phyloP scores from a whole-genome alignment of 2,113 vertebrate genomes.

The Zosterops japonicus region DNA sequence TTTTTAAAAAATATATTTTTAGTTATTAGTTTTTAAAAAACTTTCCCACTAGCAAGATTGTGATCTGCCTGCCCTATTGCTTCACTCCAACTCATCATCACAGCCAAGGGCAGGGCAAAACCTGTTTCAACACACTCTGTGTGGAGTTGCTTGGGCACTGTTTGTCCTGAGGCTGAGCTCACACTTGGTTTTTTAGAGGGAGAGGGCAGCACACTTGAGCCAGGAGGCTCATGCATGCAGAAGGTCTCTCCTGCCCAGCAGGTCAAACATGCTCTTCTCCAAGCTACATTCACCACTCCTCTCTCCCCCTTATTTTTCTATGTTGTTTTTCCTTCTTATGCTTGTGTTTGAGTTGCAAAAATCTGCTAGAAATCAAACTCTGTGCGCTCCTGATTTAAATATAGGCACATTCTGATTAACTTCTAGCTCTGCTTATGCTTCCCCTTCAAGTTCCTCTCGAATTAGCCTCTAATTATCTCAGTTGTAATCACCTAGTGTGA shows the following conservation, averaged over 20 bases:
- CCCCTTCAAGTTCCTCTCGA: neutral
- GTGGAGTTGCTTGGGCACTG: neutral
- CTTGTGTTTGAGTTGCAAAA: neutral
- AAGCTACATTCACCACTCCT: fast-evolving
- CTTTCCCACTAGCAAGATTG: neutral
- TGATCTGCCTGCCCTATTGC: neutral
- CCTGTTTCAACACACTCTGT: neutral
- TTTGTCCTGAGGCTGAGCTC: neutral
- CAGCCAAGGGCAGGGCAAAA: neutral
- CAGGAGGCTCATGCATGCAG: fast-evolving
- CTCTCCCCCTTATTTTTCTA: neutral
- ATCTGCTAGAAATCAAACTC: neutral
- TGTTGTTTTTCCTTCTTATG: neutral
- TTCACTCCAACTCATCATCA: neutral
- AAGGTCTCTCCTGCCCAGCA: neutral
- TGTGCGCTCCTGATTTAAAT: neutral
- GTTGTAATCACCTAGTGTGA: slow-evolving; percentile 49
- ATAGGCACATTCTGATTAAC: neutral
- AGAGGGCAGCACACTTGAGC: neutral
- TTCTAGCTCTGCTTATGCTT: neutral
- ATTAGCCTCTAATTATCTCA: slow-evolving; percentile 49
- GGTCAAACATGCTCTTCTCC: neutral
- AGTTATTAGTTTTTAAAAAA: neutral
- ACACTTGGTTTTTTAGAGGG: neutral
- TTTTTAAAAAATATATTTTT: neutral